A percentile compares a stretch with the other conserved stretches of the same genome.
phyloP scores from a whole-genome alignment of 2,797 vertebrate species.

The Malurus leucopterus region DNA sequence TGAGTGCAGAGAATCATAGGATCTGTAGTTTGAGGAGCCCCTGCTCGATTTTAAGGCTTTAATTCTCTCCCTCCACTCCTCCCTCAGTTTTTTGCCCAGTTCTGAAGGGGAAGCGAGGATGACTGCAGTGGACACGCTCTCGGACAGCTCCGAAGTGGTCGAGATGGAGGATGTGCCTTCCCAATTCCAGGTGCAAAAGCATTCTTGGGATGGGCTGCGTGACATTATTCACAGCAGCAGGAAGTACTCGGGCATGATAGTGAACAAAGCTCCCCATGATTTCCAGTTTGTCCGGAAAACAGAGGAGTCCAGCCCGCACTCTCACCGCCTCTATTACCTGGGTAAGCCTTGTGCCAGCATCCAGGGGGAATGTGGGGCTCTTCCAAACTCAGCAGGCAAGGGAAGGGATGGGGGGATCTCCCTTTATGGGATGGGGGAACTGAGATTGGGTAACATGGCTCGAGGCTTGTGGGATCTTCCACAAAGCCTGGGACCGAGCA shows the following conservation, averaged over 20 bases:
- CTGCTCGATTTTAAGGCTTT: neutral
- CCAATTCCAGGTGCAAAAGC: conserved; percentile 93
- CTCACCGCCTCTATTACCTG: conserved; percentile 94
- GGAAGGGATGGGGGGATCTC: neutral
- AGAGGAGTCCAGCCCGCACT: conserved; percentile 89
- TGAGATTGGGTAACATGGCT: neutral
- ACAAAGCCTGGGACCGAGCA: neutral
- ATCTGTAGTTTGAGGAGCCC: neutral
- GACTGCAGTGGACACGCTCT: conserved; percentile 84
- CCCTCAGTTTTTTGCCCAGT: conserved; percentile 66
- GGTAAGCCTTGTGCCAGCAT: conserved; percentile 69
- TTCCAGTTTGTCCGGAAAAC: conserved; percentile 95
- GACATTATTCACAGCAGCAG: conserved; percentile 95
- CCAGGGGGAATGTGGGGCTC: neutral
- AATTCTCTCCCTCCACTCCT: neutral
- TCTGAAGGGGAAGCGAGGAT: conserved; percentile 80
- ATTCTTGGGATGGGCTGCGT: conserved; percentile 93
- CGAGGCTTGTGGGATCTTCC: fast-evolving
- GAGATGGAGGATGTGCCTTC: conserved; percentile 86
- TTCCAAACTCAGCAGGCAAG: fast-evolving
- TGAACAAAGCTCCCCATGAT: conserved; percentile 96
- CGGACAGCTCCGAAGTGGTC: conserved; percentile 80
- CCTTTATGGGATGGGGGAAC: neutral
- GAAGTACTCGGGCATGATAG: conserved; percentile 92
- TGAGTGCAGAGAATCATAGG: neutral